Percentiles rank a stretch among this genome's conserved stretches.
These are phyloP conservation scores for Tenthredo livida DNA, from an alignment of 2,888 invertebrate species.

Conservation along the genomic window DNA sequence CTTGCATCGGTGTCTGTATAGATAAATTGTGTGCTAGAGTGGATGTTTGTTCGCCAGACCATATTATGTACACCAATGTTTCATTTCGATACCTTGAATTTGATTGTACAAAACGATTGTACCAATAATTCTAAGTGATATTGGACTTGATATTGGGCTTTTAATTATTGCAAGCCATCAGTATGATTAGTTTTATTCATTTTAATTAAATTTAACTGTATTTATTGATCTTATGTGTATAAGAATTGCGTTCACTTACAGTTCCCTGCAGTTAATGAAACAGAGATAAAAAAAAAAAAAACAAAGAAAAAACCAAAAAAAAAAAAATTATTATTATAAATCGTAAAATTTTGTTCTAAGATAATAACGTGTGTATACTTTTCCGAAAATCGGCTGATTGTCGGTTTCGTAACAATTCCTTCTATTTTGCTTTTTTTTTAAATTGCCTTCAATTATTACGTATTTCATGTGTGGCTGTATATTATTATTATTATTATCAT, in stretches of 20 bases:
- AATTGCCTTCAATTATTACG: slow-evolving; percentile 27
- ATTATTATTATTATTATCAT: background rate
- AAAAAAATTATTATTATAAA: background rate
- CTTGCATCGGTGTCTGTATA: slow-evolving; percentile 33
- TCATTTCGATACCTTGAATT: slow-evolving; percentile 19
- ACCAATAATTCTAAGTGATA: slow-evolving; percentile 14
- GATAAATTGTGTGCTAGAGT: slow-evolving; percentile 26
- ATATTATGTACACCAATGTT: background rate
- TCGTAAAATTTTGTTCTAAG: slow-evolving; percentile 1
- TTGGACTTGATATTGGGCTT: slow-evolving; percentile 33
- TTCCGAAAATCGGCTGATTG: background rate
- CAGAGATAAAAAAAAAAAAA: background rate
- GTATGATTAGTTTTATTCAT: slow-evolving; percentile 46
- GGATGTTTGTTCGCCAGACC: slow-evolving; percentile 18
- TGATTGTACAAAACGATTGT: background rate
- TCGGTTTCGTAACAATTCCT: background rate
- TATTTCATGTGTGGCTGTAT: slow-evolving; percentile 45
- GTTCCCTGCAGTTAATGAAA: background rate
- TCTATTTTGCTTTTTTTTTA: background rate
- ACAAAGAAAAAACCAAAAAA: background rate
- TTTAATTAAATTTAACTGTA: slow-evolving; percentile 37
- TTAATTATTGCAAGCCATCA: slow-evolving; percentile 34
- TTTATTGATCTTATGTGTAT: slow-evolving; percentile 2
- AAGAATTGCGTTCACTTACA: background rate
- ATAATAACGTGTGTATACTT: background rate